Evolutionary conservation across 2,797 vertebrate genomes (phyloP), one percentile per base, ranked within the genome.

Genomic region (Urosaurus nigricauda): DNA sequence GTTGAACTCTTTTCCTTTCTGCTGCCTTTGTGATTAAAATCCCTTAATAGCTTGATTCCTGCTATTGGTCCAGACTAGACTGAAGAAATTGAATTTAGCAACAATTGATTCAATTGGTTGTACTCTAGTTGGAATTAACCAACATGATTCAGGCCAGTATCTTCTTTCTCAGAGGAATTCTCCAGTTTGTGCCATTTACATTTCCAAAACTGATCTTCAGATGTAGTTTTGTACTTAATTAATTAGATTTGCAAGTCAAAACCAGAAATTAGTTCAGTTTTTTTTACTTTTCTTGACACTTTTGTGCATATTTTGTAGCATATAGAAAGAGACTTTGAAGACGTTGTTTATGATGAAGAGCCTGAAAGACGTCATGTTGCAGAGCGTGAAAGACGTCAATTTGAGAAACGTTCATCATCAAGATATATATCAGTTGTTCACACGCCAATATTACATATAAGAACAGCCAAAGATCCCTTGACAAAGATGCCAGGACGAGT

Each of bases 401-500:
- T 60, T 14, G 87, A 84, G 0, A 88, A 17, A 8, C 79, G 29
- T 8, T 47, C 14, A 7, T 29, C 13, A 2, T 0, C 12, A 1
- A 89, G 9, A 17, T 13, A 8, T n/a, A 0, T 0, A 0, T 2
- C 4, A 77, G 70, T 82, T 24, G 79, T 91, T 11, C 9, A 21
- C 14, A 2, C 43, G 5, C 29, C 47, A 13, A 0, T 12, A 13
- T 56, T 56, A 4, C 7, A n/a, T 6, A 11, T 24, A 7, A 79
- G 8, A 77, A 89, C 85, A 84, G 92, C 84, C 35, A 71, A 92
- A 93, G 96, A 94, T 56, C 60, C 93, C 83, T 40, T 97, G n/a
- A 96, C 97, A 21, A 60, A n/a, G 53, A 91, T 98, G 51, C 97
- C 97, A 0, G 92, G 90, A 88, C 94, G 88, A 92, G 95, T 96